Conservation (phyloP, 2,888 invertebrate genomes). For the Abrostola triplasia region DNA sequence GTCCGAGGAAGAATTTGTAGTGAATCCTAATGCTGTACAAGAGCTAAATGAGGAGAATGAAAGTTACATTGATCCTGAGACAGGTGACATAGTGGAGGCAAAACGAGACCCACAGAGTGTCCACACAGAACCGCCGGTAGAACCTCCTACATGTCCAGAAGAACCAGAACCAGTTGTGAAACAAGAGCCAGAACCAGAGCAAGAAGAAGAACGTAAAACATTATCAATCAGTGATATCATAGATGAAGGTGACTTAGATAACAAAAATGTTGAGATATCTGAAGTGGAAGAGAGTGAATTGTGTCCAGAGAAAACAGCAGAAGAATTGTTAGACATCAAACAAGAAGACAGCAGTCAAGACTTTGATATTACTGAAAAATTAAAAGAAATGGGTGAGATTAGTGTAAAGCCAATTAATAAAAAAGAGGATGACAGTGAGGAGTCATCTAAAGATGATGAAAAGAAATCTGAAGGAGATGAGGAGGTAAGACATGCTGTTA, state of each 20-base stretch:
- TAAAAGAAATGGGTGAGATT: constrained; percentile 90
- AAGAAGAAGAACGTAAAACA: constrained; percentile 73
- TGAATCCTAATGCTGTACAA: constrained; percentile 82
- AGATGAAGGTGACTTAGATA: constrained; percentile 82
- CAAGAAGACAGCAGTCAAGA: constrained; percentile 84
- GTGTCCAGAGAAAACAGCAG: constrained; percentile 79
- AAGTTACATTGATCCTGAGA: constrained; percentile 86
- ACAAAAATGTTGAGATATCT: constrained; percentile 85
- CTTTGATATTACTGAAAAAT: constrained; percentile 89
- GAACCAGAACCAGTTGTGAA: constrained; percentile 41
- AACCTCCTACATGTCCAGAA: constrained; percentile 35
- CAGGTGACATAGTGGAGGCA: constrained; percentile 82
- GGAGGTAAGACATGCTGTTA: constrained; percentile 70
- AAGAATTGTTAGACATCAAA: constrained; percentile 79
- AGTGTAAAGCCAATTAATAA: constrained; percentile 81
- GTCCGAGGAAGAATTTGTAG: constrained; percentile 85
- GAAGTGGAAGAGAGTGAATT: constrained; percentile 83
- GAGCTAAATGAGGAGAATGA: constrained; percentile 84
- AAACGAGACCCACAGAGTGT: constrained; percentile 51
- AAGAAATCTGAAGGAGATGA: constrained; percentile 80
- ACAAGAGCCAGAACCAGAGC: constrained; percentile 46
- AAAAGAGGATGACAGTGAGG: constrained; percentile 68
- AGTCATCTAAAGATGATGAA: constrained; percentile 63
- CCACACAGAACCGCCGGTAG: constrained; percentile 44
- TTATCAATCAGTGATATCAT: constrained; percentile 86